Conservation (phyloP, 2,797 vertebrate genomes). For the Netta rufina region DNA sequence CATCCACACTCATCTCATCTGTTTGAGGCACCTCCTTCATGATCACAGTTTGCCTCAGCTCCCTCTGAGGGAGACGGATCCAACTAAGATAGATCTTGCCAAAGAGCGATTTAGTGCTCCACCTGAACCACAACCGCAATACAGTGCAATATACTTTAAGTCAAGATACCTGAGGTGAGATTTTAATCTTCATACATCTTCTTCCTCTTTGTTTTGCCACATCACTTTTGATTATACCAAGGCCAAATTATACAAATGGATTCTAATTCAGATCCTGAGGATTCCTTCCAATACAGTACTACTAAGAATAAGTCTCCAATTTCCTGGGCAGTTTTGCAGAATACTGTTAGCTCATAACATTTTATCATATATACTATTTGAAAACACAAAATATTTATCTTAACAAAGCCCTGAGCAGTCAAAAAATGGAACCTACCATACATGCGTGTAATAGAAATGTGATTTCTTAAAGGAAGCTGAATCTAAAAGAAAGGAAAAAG, state of each 20-base stretch:
- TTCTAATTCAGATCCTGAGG: background rate
- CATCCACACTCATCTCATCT: background rate
- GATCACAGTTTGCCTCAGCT: background rate
- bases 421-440: background rate
- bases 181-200: background rate
- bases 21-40: background rate
- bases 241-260: background rate
- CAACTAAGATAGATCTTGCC: background rate
- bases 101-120: background rate
- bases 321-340: background rate
- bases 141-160: background rate
- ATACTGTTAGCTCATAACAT: background rate
- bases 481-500: conserved; percentile 14
- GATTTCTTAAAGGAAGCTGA: background rate
- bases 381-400: background rate
- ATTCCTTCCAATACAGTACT: background rate
- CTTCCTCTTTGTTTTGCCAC: background rate
- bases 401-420: background rate
- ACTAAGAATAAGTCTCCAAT: background rate
- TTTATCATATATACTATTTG: background rate
- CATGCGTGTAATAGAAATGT: background rate
- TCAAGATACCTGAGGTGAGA: background rate
- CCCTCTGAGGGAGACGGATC: background rate
- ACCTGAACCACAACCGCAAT: background rate
- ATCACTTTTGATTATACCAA: background rate